phyloP scores from a whole-genome alignment of 2,113 vertebrate species.

The Fukomys damarensis region DNA sequence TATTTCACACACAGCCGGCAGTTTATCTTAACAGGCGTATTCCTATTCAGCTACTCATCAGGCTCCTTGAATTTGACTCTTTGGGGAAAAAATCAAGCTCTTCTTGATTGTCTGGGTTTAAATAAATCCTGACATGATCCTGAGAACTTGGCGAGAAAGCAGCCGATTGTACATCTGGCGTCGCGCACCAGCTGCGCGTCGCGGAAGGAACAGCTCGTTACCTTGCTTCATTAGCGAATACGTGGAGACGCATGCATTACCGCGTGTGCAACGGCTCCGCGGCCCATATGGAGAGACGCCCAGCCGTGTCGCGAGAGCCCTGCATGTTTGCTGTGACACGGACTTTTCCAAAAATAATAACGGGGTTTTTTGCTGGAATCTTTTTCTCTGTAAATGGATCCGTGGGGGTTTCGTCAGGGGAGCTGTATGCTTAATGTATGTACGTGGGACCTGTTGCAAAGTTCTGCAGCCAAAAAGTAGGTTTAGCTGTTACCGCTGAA shows the following conservation, averaged over 20 bases:
- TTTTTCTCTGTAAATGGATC: conserved; percentile 72
- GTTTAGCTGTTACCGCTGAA: conserved; percentile 74
- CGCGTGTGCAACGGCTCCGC: conserved; percentile 65
- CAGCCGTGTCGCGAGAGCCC: conserved; percentile 80
- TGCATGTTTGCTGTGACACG: conserved; percentile 63
- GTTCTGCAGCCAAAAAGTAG: conserved; percentile 71
- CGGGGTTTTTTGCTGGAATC: conserved; percentile 71
- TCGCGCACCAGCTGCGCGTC: conserved; percentile 78
- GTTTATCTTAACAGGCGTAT: conserved; percentile 79
- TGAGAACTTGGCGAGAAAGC: conserved; percentile 82
- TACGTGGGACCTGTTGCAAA: conserved; percentile 80
- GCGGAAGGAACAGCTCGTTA: conserved; percentile 81
- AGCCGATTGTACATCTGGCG: conserved; percentile 83
- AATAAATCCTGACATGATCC: conserved; percentile 85
- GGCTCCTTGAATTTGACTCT: conserved; percentile 72
- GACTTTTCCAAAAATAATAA: conserved; percentile 77
- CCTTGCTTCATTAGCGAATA: conserved; percentile 85
- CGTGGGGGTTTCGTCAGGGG: background rate
- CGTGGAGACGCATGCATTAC: conserved; percentile 77
- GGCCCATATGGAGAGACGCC: conserved; percentile 80
- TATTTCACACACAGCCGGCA: conserved; percentile 65
- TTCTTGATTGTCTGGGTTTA: conserved; percentile 77
- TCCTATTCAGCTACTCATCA: conserved; percentile 71
- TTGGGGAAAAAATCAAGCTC: conserved; percentile 78
- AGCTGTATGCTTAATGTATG: conserved; percentile 65